Evolutionary conservation across 1,140 invertebrate genomes (phyloP), one percentile per base, ranked within the genome.

Genomic region (Diorhabda sublineata): DNA sequence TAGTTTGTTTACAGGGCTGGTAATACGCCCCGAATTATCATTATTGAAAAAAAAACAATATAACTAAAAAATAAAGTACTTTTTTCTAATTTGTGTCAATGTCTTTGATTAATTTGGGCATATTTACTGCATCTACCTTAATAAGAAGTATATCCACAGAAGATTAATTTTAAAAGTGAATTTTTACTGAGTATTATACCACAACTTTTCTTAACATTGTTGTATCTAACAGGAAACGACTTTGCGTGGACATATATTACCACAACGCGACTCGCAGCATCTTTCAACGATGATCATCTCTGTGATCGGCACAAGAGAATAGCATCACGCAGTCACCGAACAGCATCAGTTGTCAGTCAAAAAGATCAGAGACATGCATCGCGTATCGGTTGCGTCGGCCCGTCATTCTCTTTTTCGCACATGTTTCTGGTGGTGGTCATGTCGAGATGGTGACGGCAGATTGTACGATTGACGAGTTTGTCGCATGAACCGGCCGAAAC

Each of bases 401-500:
- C 47, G 47, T 52, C 47, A 52, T 52, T 52, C 4, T 52, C 70
- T 71, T 71, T 76, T 76, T 76, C 72, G 73, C 73, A 74, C 69
- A 73, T 74, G 73, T 73, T 69, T 71, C 66, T 68, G 71, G 60
- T 67, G 71, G 72, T 76, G 73, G 74, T 74, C 76, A 74, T 75
- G 76, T 76, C 76, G 69, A 76, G 76, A 76, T 77, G 72, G 72
- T 76, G 76, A 74, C 68, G 71, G 71, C 58, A 71, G 74, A 77
- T 75, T 75, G 68, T 68, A 70, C 61, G 74, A 77, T 77, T 77
- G 76, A 77, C 72, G 76, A 76, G 73, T 62, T 64, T 66, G 71
- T 61, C 65, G 61, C 74, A 77, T 77, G 71, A 43, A 63, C 6
- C 43, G 45, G 42, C 64, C 8, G 6, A 52, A 52, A 52, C 6